These are phyloP conservation scores for Hymenochirus boettgeri DNA, from an alignment of 2,113 vertebrate species.

Conservation along the genomic window DNA sequence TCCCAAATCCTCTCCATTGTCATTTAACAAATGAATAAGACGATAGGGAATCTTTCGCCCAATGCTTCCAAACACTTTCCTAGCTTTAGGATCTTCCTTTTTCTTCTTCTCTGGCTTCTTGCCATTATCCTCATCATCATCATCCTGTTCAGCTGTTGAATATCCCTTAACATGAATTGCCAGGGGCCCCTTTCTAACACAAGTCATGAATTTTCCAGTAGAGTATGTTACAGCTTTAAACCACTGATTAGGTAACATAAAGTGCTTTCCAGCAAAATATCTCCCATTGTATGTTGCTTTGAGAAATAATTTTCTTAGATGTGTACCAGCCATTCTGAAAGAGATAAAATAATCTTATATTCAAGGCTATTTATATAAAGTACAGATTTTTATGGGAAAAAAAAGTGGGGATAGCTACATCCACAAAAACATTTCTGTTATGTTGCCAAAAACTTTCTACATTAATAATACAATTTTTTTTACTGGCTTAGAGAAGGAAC, in stretches of 20 bases:
- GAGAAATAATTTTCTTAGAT: constrained; percentile 48
- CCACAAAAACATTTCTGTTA: no score
- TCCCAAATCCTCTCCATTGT: constrained; percentile 74
- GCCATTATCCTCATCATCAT: not conserved
- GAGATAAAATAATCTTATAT: constrained; percentile 2
- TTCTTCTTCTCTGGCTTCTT: constrained; percentile 47
- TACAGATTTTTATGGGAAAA: no score
- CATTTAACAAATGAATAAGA: constrained; percentile 68
- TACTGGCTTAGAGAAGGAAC: no score
- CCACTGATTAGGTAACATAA: constrained; percentile 32
- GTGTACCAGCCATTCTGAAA: constrained; percentile 59
- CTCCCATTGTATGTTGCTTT: constrained; percentile 46
- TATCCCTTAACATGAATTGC: constrained; percentile 49
- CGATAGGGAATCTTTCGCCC: constrained; percentile 77
- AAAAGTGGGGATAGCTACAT: no score
- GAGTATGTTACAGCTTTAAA: constrained; percentile 43
- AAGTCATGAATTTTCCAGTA: constrained; percentile 21
- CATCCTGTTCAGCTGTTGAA: constrained; percentile 49
- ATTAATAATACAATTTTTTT: no score
- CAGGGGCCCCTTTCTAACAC: constrained; percentile 49
- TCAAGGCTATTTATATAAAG: no score
- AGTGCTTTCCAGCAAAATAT: constrained; percentile 31
- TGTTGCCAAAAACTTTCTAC: no score
- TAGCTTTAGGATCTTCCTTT: constrained; percentile 44
- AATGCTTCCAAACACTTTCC: constrained; percentile 55